Base-by-base conservation (phyloP, 2,113 vertebrate species). In the Dicrurus megarhynchus region DNA sequence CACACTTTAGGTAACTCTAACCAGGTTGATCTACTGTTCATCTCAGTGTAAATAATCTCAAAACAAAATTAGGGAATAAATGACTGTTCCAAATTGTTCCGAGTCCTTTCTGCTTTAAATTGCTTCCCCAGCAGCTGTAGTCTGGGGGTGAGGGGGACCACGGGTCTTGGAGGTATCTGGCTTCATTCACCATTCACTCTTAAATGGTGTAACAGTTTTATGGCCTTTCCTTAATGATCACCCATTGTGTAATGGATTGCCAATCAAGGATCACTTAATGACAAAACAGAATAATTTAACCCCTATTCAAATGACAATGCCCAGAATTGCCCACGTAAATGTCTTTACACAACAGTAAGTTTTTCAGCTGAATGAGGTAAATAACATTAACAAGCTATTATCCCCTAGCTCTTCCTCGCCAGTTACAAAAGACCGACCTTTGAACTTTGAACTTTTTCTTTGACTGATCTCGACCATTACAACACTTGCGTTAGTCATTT, bases 241-340 rank as follows among this genome's bases (percentile, higher is more conserved):
- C 96, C 97, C 97, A 98, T 98, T 98, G 98, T 98, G 97, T 73
- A 83, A 95, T 95, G 98, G 97, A 98, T 98, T 97, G 98, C 97
- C 98, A 98, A 98, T 99, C 98, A 98, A 98, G 98, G 97, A 98
- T 97, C 97, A 98, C 98, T 98, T 98, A 98, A 98, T 98, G 98
- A 98, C 98, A 98, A 98, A 97, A 98, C 98, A 97, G 97, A 98
- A 97, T 98, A 98, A 98, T 98, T 98, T 97, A 98, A 97, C 97
- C 97, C 98, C 97, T 97, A 98, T 98, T 99, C 98, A 85, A 95
- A 97, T 97, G 95, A 98, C 98, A 98, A 97, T 98, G 97, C 94
- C 95, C 95, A 98, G 98, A 98, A 97, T 97, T 97, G 97, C 96
- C 96, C 96, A 94, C 92, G 90, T 95, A 95, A 97, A 97, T 98